Percentiles rank a stretch among this genome's conserved stretches.
These are phyloP conservation scores for Microtus oregoni DNA, from an alignment of 2,113 vertebrate genomes.

Conservation along the genomic window DNA sequence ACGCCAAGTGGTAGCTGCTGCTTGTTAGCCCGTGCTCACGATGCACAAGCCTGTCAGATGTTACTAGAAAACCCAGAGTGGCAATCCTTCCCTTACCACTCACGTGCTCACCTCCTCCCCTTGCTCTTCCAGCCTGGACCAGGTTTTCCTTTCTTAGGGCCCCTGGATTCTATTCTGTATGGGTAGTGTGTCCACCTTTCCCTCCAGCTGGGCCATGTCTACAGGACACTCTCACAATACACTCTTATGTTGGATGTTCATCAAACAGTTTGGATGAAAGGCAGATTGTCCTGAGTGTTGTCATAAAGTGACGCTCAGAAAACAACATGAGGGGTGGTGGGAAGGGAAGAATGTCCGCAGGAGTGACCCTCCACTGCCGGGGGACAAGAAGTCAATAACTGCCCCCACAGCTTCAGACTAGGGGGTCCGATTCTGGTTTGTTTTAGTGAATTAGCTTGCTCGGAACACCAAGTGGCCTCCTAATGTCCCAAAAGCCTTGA, in stretches of 20 bases:
- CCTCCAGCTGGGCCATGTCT: background rate
- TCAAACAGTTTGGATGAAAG: constrained; percentile 50
- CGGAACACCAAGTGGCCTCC: constrained; percentile 35
- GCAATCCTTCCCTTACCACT: background rate
- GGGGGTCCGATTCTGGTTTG: constrained; percentile 42
- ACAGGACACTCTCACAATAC: background rate
- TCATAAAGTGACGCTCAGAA: constrained; percentile 24
- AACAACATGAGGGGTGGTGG: constrained; percentile 32
- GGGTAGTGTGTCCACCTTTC: background rate
- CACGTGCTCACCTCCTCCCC: background rate
- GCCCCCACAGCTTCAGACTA: background rate
- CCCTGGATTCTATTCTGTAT: background rate
- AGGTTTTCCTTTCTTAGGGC: background rate
- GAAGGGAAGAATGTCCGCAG: background rate
- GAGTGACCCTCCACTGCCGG: background rate
- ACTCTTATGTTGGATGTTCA: background rate
- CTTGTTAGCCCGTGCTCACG: background rate
- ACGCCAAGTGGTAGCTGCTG: background rate
- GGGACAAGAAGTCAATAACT: constrained; percentile 54
- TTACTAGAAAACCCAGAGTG: background rate
- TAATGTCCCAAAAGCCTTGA: constrained; percentile 62
- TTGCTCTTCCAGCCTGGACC: background rate
- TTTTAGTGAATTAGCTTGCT: constrained; percentile 64
- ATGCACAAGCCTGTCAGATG: background rate
- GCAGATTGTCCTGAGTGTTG: constrained; percentile 30